Evolutionary conservation across 2,888 invertebrate genomes (phyloP).

Genomic region (Aspidapion aeneum): DNA sequence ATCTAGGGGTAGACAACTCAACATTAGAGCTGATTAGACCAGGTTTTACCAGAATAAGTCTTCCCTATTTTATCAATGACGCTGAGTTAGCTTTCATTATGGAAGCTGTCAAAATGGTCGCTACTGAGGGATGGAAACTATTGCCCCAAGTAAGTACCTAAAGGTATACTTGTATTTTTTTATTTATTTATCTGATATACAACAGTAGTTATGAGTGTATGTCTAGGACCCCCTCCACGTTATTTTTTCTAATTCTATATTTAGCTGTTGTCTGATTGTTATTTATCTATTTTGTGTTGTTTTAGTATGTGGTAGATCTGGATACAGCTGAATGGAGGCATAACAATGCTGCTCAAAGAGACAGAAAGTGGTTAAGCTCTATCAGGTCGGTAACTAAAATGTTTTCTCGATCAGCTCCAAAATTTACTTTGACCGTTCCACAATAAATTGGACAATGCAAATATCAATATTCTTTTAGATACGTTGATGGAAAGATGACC

Average conservation of each 20-base stretch:
- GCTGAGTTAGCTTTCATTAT: slow-evolving; percentile 76
- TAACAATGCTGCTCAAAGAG: slow-evolving; percentile 73
- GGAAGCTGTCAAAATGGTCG: slow-evolving; percentile 82
- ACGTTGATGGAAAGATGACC: slow-evolving; percentile 67
- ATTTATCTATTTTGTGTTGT: not conserved
- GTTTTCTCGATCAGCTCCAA: no score
- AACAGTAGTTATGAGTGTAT: no score
- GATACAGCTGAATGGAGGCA: slow-evolving; percentile 91
- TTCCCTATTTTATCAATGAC: slow-evolving; percentile 83
- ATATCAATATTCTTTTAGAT: slow-evolving; percentile 27
- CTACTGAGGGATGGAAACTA: slow-evolving; percentile 85
- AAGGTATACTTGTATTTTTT: no score
- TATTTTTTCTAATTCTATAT: no score
- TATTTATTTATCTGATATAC: no score
- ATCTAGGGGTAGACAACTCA: slow-evolving; percentile 47
- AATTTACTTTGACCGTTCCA: no score
- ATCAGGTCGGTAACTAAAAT: slow-evolving; percentile 55
- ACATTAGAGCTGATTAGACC: slow-evolving; percentile 72
- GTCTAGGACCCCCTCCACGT: no score
- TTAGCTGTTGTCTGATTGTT: no score
- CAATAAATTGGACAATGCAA: no score
- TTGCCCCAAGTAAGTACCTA: slow-evolving; percentile 67
- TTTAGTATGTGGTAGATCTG: slow-evolving; percentile 70
- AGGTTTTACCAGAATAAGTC: slow-evolving; percentile 80
- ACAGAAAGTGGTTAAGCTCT: slow-evolving; percentile 78